Percentiles rank a stretch among this genome's conserved stretches.
Conservation (phyloP, 2,888 invertebrate species). For the Dioctria linearis region DNA sequence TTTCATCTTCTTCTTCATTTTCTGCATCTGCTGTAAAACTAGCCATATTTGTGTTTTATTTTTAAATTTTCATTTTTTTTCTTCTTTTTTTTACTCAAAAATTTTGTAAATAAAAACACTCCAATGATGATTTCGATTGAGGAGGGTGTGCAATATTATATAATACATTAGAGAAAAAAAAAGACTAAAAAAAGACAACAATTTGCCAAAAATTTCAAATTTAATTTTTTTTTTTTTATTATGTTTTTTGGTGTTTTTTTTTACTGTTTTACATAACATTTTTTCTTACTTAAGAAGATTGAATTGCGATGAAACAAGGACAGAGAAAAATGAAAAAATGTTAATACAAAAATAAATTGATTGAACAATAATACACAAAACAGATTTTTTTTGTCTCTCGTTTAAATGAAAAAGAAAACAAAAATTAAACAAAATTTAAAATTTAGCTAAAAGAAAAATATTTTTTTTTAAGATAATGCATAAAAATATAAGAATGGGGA, state of each 20-base stretch:
- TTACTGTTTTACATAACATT: slow-evolving; percentile 43
- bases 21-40: slow-evolving; percentile 17
- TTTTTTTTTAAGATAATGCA: slow-evolving; percentile 1
- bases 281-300: slow-evolving; percentile 35
- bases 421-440: slow-evolving; percentile 17
- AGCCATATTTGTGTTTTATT: background rate
- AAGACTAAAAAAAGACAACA: background rate
- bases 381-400: slow-evolving; percentile 35
- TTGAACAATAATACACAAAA: slow-evolving; percentile 19
- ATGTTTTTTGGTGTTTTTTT: background rate
- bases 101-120: background rate
- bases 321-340: slow-evolving; percentile 41
- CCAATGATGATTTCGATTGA: too few relatives aligned
- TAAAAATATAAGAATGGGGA: background rate
- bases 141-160: background rate
- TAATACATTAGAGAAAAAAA: background rate
- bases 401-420: slow-evolving; percentile 6
- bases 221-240: slow-evolving; percentile 22
- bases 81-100: slow-evolving; percentile 9
- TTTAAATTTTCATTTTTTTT: background rate
- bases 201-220: slow-evolving; percentile 35
- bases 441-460: slow-evolving; percentile 23
- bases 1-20: background rate
- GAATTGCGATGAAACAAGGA: slow-evolving; percentile 43
- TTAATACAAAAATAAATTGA: slow-evolving; percentile 21